phyloP scores from a whole-genome alignment of 2,797 vertebrate genomes.

The Arrhamphus sclerolepis region DNA sequence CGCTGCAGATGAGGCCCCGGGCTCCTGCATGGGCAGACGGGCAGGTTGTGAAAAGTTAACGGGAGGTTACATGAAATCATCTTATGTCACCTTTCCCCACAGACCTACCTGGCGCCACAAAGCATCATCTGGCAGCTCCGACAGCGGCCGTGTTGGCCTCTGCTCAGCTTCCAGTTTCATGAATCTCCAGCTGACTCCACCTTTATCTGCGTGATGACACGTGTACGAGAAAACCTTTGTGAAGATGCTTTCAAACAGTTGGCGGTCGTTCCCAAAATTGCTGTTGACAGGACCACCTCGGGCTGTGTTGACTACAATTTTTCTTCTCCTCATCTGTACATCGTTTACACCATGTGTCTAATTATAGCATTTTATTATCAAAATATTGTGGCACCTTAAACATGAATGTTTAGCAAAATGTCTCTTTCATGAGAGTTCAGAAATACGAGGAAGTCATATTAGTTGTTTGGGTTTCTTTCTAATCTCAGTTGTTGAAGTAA shows the following conservation, averaged over 20 bases:
- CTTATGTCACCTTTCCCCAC: constrained; percentile 48
- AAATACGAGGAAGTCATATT: too few relatives aligned
- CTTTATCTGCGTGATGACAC: not conserved
- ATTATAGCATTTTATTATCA: too few relatives aligned
- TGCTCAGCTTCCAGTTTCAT: constrained; percentile 30
- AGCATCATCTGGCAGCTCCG: constrained; percentile 40
- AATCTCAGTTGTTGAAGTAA: too few relatives aligned
- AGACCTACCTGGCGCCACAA: constrained; percentile 37
- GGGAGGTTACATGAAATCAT: constrained; percentile 47
- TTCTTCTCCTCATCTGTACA: not conserved
- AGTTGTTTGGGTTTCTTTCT: too few relatives aligned
- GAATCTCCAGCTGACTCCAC: constrained; percentile 35
- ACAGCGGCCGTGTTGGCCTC: constrained; percentile 14
- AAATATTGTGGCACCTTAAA: too few relatives aligned
- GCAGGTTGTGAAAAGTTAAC: constrained; percentile 44
- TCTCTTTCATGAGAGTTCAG: too few relatives aligned
- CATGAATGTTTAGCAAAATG: too few relatives aligned
- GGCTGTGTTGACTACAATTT: too few relatives aligned
- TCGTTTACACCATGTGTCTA: too few relatives aligned
- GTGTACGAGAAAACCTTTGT: not conserved
- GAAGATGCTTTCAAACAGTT: not conserved
- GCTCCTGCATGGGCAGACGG: not conserved
- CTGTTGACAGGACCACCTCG: not conserved
- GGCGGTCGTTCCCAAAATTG: not conserved
- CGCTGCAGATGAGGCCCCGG: constrained; percentile 46